A percentile compares a stretch with the other conserved stretches of the same genome.
These are phyloP conservation scores for Tenrec ecaudatus DNA, from an alignment of 2,113 vertebrate species.

Conservation along the genomic window DNA sequence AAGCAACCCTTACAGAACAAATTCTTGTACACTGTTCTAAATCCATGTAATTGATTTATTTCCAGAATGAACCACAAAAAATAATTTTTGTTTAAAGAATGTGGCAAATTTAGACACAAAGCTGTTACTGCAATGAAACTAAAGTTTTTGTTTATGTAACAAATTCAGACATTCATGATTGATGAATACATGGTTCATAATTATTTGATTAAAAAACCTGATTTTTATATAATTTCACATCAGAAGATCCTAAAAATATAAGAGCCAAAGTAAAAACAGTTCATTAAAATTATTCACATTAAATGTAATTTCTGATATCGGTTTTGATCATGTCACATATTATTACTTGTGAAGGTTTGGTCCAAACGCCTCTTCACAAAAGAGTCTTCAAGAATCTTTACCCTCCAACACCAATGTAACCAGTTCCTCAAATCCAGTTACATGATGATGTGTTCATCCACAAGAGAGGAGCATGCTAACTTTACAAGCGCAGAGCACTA, in stretches of 20 bases:
- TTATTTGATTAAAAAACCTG: not conserved
- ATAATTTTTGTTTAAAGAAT: conserved; percentile 39
- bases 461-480: not conserved
- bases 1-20: conserved; percentile 29
- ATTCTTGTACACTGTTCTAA: not conserved
- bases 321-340: not conserved
- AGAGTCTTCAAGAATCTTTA: not conserved
- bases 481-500: not conserved
- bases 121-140: not conserved
- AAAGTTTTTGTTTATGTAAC: conserved; percentile 17
- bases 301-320: not conserved
- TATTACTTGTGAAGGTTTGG: not conserved
- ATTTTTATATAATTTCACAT: not conserved
- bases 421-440: not conserved
- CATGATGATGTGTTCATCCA: too few relatives aligned
- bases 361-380: not conserved
- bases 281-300: conserved; percentile 1
- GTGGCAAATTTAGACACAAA: conserved; percentile 41
- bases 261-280: not conserved
- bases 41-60: conserved; percentile 24
- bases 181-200: not conserved
- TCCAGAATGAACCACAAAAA: conserved; percentile 17
- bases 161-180: conserved; percentile 8
- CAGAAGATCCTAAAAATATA: not conserved
- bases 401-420: not conserved